Evolutionary conservation across 1,140 invertebrate species (phyloP), one percentile per base, ranked within the genome.

Genomic region (Drosophila arawakana): DNA sequence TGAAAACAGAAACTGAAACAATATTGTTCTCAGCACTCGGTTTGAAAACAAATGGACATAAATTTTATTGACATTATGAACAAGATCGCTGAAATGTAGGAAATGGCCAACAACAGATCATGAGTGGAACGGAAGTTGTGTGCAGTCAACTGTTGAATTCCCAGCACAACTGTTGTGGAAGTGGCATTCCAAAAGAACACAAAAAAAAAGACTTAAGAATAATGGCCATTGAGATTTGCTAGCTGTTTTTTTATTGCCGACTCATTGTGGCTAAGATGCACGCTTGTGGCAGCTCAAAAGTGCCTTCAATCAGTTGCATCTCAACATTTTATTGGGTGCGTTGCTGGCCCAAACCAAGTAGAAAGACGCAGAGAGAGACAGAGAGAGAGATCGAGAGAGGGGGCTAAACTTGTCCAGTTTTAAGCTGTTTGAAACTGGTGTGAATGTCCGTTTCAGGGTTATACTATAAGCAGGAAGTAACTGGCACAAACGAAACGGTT

Each of bases 31-130:
- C 18, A 25, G 35, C 37, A 15, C 37, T 37, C 25, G 46, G 47
- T 50, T 58, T 13, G 39, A 50, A 74, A 68, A 85, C 80, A 88
- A 88, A 82, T 57, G 77, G 77, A 88, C 83, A 89, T 88, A 88
- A 89, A 88, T 88, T 89, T 83, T 83, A 88, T 88, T 88, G 84
- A 88, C 83, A 89, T 88, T 88, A 88, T 88, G 83, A 88, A 83
- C 80, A 84, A 86, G 76, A 67, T 77, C 54, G 73, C 73, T 54
- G 25, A 62, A 49, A 63, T 73, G 81, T 85, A 78, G 78, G 81
- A 84, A 84, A 85, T 69, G 76, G 62, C 41, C 60, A 60, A 41
- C 15, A 61, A 58, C 35, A 60, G 35, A 41, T 73, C 54, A 58
- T 50, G 79, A 78, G 55, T 88, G 84, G 83, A 88, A 88, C 83